phyloP scores from a whole-genome alignment of 2,113 vertebrate genomes.

The Cyprinus carpio region DNA sequence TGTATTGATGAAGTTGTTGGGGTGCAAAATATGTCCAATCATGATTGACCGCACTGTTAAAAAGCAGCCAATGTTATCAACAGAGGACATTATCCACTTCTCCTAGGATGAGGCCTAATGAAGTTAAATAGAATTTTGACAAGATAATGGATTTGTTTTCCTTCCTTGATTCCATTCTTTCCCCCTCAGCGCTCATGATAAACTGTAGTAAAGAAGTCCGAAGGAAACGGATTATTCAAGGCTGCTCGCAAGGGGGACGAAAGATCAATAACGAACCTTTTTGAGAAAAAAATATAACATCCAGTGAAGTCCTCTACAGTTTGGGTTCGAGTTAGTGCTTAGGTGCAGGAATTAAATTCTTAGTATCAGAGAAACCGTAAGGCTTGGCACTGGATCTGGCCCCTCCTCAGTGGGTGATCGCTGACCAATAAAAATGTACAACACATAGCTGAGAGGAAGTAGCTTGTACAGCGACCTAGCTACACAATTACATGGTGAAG shows the following conservation, averaged over 20 bases:
- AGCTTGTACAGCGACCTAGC: conserved; percentile 39
- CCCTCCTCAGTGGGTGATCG: conserved; percentile 43
- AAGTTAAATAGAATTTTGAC: conserved; percentile 61
- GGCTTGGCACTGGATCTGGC: conserved; percentile 25
- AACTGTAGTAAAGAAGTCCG: conserved; percentile 54
- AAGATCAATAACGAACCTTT: conserved; percentile 68
- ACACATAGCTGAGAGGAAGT: conserved; percentile 58
- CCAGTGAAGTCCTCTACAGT: conserved; percentile 58
- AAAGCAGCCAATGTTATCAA: conserved; percentile 53
- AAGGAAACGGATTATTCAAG: conserved; percentile 61
- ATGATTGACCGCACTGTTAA: conserved; percentile 49
- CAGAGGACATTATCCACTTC: conserved; percentile 47
- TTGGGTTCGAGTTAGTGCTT: conserved; percentile 56
- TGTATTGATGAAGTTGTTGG: conserved; percentile 23
- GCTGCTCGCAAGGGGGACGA: conserved; percentile 59
- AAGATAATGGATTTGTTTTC: conserved; percentile 62
- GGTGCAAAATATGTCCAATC: conserved; percentile 25
- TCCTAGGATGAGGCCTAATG: conserved; percentile 56
- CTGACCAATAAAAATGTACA: conserved; percentile 56
- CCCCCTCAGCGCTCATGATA: conserved; percentile 56
- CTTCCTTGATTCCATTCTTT: conserved; percentile 53
- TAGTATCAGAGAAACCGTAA: conserved; percentile 46
- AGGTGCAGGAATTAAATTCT: background rate
- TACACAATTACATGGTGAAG: conserved; percentile 33
- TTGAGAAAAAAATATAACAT: conserved; percentile 46